Base-by-base conservation (phyloP, 2,888 invertebrate species). In the Amblyteles armatorius region DNA sequence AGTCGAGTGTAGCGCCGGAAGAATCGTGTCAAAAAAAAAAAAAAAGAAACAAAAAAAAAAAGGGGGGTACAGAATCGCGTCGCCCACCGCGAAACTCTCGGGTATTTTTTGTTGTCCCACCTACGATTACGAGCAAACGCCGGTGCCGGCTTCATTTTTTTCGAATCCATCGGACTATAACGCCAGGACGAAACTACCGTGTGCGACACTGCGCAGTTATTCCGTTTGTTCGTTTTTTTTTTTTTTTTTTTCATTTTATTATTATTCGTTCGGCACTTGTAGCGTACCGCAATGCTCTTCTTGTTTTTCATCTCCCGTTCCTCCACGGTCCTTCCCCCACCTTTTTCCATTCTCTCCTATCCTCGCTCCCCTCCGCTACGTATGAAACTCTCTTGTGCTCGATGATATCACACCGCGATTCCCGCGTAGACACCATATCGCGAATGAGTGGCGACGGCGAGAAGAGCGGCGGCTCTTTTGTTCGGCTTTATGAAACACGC, bases 141-240 rank as follows among this genome's bases (percentile, higher is more conserved):
- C 16, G 48, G 71, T 60, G 55, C 48, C 71, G 71, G 76, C 67
- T 87, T 88, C 85, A 85, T 88, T 88, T 89, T 77, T 76, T 89
- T 87, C 67, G 81, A 77, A 88, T 87, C 86, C 88, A 88, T 89
- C 87, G 84, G 87, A 87, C 88, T 88, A 87, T 87, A 87, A 86
- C 88, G 63, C 80, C 33, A 72, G 60, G 29, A 22, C 50, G 65
- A 36, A 65, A 76, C 76, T 74, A 65, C 50, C 40, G 67, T 36
- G 50, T 19, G 65, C 52, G 29, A 76, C 57, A 65, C 73, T 65
- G 79, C 33, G 48, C 69, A 55, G 26, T 67, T 40, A 65, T 78
- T 81, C 63, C 13, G 50, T 81, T 68, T 55, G 3, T 29, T 60
- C 19, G 13, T 60, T 29, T 26, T 26, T 74, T 76, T 57, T 36